Evolutionary conservation across 2,888 invertebrate species (phyloP).

Genomic region (Ormyrus labotus): DNA sequence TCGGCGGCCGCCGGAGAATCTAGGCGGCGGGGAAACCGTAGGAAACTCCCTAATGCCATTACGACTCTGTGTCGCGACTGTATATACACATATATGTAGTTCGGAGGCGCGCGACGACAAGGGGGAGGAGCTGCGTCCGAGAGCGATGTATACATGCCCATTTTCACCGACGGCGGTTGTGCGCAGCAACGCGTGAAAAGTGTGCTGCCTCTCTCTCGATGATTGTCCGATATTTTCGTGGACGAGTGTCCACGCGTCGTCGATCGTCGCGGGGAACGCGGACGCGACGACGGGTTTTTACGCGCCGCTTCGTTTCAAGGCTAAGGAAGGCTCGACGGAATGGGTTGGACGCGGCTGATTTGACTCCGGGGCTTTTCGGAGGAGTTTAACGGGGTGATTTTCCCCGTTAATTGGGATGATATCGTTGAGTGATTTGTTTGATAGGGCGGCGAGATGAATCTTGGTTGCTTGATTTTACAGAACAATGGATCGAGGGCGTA

Average conservation of each 20-base stretch:
- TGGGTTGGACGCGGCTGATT: neutral
- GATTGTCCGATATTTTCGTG: too few relatives aligned
- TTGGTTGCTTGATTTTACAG: too few relatives aligned
- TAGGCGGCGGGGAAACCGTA: slow-evolving; percentile 68
- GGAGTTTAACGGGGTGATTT: neutral
- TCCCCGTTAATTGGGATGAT: too few relatives aligned
- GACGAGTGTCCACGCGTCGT: too few relatives aligned
- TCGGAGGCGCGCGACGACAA: too few relatives aligned
- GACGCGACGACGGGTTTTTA: neutral
- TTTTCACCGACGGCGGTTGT: slow-evolving; percentile 13
- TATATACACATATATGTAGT: too few relatives aligned
- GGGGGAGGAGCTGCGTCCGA: too few relatives aligned
- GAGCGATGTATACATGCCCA: too few relatives aligned
- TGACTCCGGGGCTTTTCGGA: neutral
- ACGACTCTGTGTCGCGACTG: slow-evolving; percentile 40
- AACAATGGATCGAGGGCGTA: too few relatives aligned
- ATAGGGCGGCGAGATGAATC: too few relatives aligned
- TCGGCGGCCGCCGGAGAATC: slow-evolving; percentile 56
- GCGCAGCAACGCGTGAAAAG: slow-evolving; percentile 39
- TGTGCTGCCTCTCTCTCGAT: slow-evolving; percentile 5
- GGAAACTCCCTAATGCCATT: slow-evolving; percentile 64
- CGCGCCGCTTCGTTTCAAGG: slow-evolving; percentile 44
- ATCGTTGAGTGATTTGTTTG: too few relatives aligned
- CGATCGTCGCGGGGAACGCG: neutral
- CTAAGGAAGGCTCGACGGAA: neutral